Percentiles rank a stretch among this genome's conserved stretches.
Evolutionary conservation across 2,888 invertebrate species (phyloP).

Genomic region (Thalpophila matura): DNA sequence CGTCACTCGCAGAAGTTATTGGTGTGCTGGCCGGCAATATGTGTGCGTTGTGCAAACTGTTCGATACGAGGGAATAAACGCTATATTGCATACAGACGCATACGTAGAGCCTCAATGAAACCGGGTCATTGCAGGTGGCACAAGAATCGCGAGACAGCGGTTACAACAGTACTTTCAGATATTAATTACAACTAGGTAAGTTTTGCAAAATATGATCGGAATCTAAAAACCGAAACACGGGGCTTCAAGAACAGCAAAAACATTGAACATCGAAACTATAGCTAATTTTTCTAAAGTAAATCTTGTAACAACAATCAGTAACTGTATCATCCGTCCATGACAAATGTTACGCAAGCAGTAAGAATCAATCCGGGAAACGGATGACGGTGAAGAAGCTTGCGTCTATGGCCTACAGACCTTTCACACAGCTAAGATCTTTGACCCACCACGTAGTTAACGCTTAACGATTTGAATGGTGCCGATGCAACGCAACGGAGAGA

Average conservation of each 20-base stretch:
- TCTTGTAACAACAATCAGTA: constrained; percentile 5
- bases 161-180: constrained; percentile 1
- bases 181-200: neutral
- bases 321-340: neutral
- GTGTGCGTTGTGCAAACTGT: constrained; percentile 56
- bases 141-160: constrained; percentile 51
- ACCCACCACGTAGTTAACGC: constrained; percentile 13
- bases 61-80: constrained; percentile 60
- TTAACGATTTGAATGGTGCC: neutral
- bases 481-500: constrained; percentile 1
- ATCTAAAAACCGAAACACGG: neutral
- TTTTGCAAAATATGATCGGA: neutral
- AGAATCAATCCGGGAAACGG: neutral
- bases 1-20: constrained; percentile 37
- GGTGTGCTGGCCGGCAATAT: constrained; percentile 36
- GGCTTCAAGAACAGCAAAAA: neutral
- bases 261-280: neutral
- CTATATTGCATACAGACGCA: constrained; percentile 56
- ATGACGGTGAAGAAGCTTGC: neutral
- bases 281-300: neutral
- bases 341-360: constrained; percentile 25
- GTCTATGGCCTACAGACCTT: constrained; percentile 21
- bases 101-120: constrained; percentile 57
- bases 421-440: constrained; percentile 34
- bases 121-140: constrained; percentile 63